phyloP scores from a whole-genome alignment of 1,140 invertebrate genomes.

The Diabrotica undecimpunctata region DNA sequence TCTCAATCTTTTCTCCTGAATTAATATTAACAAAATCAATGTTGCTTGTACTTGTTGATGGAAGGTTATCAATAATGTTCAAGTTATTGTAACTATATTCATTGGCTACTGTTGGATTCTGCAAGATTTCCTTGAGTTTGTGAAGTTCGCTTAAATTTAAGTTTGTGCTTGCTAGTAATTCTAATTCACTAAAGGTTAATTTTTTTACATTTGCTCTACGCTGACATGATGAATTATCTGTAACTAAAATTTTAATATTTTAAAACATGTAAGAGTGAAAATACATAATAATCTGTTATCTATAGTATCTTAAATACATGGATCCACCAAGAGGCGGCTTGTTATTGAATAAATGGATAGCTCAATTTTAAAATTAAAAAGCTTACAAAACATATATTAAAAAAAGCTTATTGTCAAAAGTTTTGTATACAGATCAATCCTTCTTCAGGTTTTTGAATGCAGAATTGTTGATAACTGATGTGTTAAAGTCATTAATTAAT shows the following conservation, averaged over 20 bases:
- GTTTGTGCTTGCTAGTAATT: slow-evolving; percentile 56
- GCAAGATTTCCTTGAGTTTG: slow-evolving; percentile 47
- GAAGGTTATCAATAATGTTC: slow-evolving; percentile 12
- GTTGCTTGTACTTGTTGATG: background rate
- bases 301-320: background rate
- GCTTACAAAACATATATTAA: background rate
- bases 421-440: too few relatives aligned
- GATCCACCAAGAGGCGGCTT: slow-evolving; percentile 17
- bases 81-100: slow-evolving; percentile 16
- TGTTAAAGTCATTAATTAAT: too few relatives aligned
- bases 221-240: slow-evolving; percentile 56
- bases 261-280: slow-evolving; percentile 2
- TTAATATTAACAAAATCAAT: background rate
- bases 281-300: slow-evolving; percentile 11
- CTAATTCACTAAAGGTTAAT: slow-evolving; percentile 59
- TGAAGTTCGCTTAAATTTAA: slow-evolving; percentile 56
- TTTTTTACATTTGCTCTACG: slow-evolving; percentile 62
- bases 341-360: slow-evolving; percentile 22
- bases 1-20: background rate
- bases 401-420: background rate
- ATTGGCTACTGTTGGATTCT: slow-evolving; percentile 6
- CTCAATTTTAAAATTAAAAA: background rate
- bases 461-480: too few relatives aligned
- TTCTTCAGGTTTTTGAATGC: too few relatives aligned
- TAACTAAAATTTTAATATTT: slow-evolving; percentile 51